Base-by-base conservation (phyloP, 2,888 invertebrate genomes). In the Andrena haemorrhoa region DNA sequence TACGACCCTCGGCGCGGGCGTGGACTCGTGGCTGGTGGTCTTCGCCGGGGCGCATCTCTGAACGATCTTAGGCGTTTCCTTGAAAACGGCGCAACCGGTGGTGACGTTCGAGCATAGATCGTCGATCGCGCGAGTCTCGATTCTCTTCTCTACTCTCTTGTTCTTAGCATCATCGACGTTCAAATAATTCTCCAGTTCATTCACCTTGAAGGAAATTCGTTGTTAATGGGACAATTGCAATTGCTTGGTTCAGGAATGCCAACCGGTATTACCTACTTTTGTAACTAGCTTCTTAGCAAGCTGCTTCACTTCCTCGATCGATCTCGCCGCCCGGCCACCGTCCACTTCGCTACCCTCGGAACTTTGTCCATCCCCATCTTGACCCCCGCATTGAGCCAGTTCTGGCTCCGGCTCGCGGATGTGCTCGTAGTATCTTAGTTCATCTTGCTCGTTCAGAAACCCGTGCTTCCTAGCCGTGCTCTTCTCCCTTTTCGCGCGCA, bases 271-370 rank as follows among this genome's bases (percentile, higher is more conserved):
- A 53, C 56, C 61, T 73, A 92, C 91, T 80, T 92, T 92, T 16
- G 77, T 79, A 33, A 90, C 83, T 29, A 92, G 73, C 66, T 86
- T 85, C 72, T 88, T 81, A 16, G 88, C 86, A 5, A 92, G 81
- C 33, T 89, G 82, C 68, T 88, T 88, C 12, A 91, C 89, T 70
- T 92, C 91, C 10, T 81, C 83, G 20, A 91, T 84, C 1, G 90
- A 88, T 56, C 69, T 74, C 10, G 74, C 80, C 5, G 86, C 82
- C 3, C 80, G 83, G 20, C 31, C 60, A 56, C 16, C 49, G 10
- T 53, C 58, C 5, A 10, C 26, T 10, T 47, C 56, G 5, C 71
- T 53, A 1, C 10, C 23, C 3, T n/a, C 33, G 2, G 63, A n/a
- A 23, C 23, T 23, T 23, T 8, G 51, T 0, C 6, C 20, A 23